Conservation (phyloP, 2,888 invertebrate species). For the Epinotia nisella region DNA sequence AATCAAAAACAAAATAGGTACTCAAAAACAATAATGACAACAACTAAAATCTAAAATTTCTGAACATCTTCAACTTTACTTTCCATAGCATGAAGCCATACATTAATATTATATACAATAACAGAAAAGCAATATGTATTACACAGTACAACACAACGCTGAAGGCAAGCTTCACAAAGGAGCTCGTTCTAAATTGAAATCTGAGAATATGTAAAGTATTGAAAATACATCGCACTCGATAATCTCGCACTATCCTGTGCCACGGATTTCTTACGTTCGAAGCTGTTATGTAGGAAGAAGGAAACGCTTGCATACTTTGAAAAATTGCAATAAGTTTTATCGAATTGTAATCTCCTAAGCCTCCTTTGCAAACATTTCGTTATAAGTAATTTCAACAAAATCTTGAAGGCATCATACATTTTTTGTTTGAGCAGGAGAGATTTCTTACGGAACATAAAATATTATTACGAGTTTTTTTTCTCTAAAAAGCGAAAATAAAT, state of each 20-base stretch:
- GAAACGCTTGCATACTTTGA: background rate
- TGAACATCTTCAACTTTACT: too few relatives aligned
- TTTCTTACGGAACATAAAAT: constrained; percentile 29
- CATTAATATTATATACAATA: too few relatives aligned
- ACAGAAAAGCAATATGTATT: constrained; percentile 21
- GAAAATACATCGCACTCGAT: constrained; percentile 52
- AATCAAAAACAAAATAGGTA: too few relatives aligned
- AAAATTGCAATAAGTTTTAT: too few relatives aligned
- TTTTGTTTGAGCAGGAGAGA: constrained; percentile 20
- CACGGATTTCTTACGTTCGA: background rate
- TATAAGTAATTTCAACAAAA: constrained; percentile 8
- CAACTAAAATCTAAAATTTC: too few relatives aligned
- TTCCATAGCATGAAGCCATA: too few relatives aligned
- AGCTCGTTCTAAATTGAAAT: constrained; percentile 63
- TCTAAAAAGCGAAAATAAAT: constrained; percentile 21
- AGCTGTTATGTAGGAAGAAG: background rate
- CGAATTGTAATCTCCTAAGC: too few relatives aligned
- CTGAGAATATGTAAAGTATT: constrained; percentile 57
- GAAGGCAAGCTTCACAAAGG: constrained; percentile 59
- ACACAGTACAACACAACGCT: constrained; percentile 32
- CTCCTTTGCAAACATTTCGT: background rate
- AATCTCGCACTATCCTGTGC: constrained; percentile 28
- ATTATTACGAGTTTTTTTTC: constrained; percentile 29
- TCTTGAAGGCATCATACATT: constrained; percentile 8
- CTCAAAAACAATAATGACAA: too few relatives aligned